Percentiles rank a stretch among this genome's conserved stretches.
Conservation (phyloP, 53 echinoderm and acorn worm genomes). For the Patiria pectinifera region DNA sequence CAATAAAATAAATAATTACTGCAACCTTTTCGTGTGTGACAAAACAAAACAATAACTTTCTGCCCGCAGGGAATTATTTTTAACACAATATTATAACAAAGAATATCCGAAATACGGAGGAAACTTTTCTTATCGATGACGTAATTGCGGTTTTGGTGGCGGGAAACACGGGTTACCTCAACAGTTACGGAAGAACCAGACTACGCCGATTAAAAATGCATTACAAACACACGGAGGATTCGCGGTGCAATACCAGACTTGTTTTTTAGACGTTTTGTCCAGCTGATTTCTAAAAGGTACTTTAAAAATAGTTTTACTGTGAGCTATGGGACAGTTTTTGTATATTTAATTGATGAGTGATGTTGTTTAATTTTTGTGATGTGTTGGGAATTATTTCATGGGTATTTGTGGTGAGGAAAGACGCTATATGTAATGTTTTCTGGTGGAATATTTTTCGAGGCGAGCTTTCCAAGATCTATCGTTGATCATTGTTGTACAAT, state of each 20-base stretch:
- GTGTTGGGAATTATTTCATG: too few relatives aligned
- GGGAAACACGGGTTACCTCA: slow-evolving; percentile 7
- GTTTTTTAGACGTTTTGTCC: background rate
- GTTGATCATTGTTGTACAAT: too few relatives aligned
- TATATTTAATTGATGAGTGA: background rate
- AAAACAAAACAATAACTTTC: background rate
- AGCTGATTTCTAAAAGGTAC: slow-evolving; percentile 1
- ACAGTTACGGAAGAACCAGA: slow-evolving; percentile 10
- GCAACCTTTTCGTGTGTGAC: too few relatives aligned
- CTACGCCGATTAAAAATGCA: background rate
- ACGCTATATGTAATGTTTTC: too few relatives aligned
- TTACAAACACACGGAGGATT: background rate
- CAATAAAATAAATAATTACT: too few relatives aligned
- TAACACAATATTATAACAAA: background rate
- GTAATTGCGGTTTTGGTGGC: slow-evolving; percentile 8
- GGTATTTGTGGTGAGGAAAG: too few relatives aligned
- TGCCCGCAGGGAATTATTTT: too few relatives aligned
- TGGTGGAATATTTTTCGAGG: too few relatives aligned
- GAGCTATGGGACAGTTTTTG: background rate
- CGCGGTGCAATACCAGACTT: slow-evolving; percentile 4
- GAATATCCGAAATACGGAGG: background rate
- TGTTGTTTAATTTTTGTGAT: background rate
- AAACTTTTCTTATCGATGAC: slow-evolving; percentile 9
- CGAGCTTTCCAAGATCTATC: too few relatives aligned
- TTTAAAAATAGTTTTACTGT: background rate